Evolutionary conservation across 2,797 vertebrate species (phyloP).

Genomic region (Oceanodroma leucorhoa): DNA sequence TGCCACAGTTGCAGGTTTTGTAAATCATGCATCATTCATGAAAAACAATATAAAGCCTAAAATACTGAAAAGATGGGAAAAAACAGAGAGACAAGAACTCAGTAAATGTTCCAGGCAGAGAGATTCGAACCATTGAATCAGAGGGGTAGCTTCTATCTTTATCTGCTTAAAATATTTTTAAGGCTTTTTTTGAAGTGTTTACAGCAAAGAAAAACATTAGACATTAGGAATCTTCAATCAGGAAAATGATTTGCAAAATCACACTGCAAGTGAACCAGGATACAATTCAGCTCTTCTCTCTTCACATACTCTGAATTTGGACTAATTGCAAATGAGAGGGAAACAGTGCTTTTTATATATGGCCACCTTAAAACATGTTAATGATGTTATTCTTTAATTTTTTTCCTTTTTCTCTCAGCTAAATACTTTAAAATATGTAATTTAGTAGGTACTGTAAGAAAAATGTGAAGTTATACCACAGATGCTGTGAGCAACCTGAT

Average conservation of each 20-base stretch:
- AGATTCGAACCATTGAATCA: background rate
- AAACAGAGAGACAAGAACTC: background rate
- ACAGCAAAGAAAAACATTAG: background rate
- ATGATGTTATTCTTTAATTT: background rate
- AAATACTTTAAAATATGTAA: background rate
- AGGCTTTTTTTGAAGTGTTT: background rate
- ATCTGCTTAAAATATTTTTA: background rate
- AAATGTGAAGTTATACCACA: background rate
- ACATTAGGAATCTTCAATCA: background rate
- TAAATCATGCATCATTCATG: background rate
- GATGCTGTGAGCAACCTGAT: background rate
- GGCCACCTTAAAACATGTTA: background rate
- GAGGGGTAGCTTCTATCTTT: background rate
- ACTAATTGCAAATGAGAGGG: background rate
- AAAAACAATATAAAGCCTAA: background rate
- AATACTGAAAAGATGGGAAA: background rate
- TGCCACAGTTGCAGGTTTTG: background rate
- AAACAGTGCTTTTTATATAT: background rate
- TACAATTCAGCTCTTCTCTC: background rate
- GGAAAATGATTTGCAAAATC: background rate
- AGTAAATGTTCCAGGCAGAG: background rate
- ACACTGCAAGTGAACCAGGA: background rate
- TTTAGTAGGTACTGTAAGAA: background rate
- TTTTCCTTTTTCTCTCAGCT: background rate
- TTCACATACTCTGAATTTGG: background rate